Evolutionary conservation across 2,888 invertebrate species (phyloP).

Genomic region (Ichneumoninae sp.): DNA sequence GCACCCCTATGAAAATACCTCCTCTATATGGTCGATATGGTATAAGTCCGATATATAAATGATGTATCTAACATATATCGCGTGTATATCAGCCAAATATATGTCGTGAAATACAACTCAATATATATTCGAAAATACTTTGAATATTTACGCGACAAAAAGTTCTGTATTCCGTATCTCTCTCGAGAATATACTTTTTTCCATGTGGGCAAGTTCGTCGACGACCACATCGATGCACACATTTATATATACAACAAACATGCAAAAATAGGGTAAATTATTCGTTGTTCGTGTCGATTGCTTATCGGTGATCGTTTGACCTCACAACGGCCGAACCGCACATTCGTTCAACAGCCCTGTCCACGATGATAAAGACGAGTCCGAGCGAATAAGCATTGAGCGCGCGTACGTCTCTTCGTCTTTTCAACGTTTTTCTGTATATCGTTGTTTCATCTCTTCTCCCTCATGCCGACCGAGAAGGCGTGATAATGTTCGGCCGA

Average conservation of each 20-base stretch:
- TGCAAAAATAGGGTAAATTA: conserved; percentile 33
- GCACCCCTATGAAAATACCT: background rate
- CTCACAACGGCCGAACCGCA: conserved; percentile 44
- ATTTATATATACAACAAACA: too few species aligned
- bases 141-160: too few species aligned
- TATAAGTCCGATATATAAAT: too few species aligned
- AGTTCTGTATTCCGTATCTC: too few species aligned
- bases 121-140: too few species aligned
- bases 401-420: conserved; percentile 21
- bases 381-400: conserved; percentile 49
- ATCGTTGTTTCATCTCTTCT: conserved; percentile 7
- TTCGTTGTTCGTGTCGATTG: conserved; percentile 62
- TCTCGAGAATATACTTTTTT: too few species aligned
- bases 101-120: too few species aligned
- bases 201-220: too few species aligned
- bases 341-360: conserved; percentile 52
- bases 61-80: too few species aligned
- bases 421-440: background rate
- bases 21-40: too few species aligned
- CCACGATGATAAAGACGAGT: conserved; percentile 48
- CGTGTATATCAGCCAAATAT: too few species aligned
- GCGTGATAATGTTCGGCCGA: conserved; percentile 67
- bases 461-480: conserved; percentile 49
- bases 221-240: too few species aligned
- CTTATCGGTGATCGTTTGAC: conserved; percentile 68